Evolutionary conservation across 2,113 vertebrate species (phyloP), one percentile per base, ranked within the genome.

Genomic region (Psittacara wagleri): DNA sequence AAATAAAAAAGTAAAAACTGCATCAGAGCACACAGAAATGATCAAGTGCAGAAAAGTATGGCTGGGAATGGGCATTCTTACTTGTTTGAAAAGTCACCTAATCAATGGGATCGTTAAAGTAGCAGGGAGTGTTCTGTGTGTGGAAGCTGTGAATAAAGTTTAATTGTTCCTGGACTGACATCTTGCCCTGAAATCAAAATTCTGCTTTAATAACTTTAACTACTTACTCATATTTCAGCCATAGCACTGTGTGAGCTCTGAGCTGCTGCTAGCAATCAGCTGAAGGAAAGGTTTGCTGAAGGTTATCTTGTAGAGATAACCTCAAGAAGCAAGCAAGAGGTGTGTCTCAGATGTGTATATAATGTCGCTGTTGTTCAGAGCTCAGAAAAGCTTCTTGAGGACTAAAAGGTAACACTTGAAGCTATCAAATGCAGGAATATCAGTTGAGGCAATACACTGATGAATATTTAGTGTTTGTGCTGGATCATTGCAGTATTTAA

Each of bases 51-150:
- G 57, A 77, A 69, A 79, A 90, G 46, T 54, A 63, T 54, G 57
- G 68, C 59, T 94, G 68, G 81, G 92, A 96, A 84, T 57, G 74
- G 80, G 75, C 86, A 52, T 86, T 86, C 22, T 85, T 73, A 37
- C 70, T 92, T 93, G 48, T 70, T 63, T 90, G 80, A 83, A 90
- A 88, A 90, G 72, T 93, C 88, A 88, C 48, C 83, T 68, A 81
- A 96, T 90, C 93, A 94, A 64, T 96, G 52, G 62, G 59, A 84
- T 96, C 83, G 69, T 96, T 93, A 59, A 86, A 19, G 41, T 90
- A 88, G 27, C 54, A 83, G 46, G 39, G 83, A 88, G 51, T 24
- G 52, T 57, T 88, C 70, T 63, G n/a, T 55, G 62, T 28, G 9
- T 46, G 46, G 64, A 75, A 94, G 23, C 24, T 79, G 18, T 88